Evolutionary conservation across 2,888 invertebrate species (phyloP), one percentile per base, ranked within the genome.

Genomic region (Sarcophaga rosellei): DNA sequence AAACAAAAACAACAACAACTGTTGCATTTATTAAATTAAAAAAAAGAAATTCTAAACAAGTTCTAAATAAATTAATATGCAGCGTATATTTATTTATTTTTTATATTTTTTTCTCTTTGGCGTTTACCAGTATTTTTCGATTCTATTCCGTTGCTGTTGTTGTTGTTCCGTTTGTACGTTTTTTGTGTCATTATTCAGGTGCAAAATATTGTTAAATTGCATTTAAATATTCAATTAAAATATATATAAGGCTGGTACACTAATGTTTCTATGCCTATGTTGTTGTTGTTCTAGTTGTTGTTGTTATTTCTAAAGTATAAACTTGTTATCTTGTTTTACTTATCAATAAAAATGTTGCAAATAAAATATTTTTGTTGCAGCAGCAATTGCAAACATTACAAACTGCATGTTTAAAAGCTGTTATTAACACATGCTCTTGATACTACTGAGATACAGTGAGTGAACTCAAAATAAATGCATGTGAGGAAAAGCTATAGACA

Each of bases 211-310:
- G 84, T 86, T 86, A 86, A 86, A 86, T 84, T 86, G 78, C 84
- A 84, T 86, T 84, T 84, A 86, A 86, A 86, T 86, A 86, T 86
- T 86, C 86, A 86, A 86, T 86, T 86, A 86, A 84, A 81, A 84
- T 69, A 53, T 15, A 47, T 15, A 35, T 83, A 80, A 84, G 65
- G 65, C 70, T 86, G 57, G 81, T 82, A 61, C 57, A 81, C 65
- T 69, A 78, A 78, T 84, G 45, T 44, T 75, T 75, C 72, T 61
- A 45, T 72, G 75, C 77, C 65, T 47, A 47, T 70, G 57, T 11
- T 53, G 21, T 20, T 73, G 65, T 20, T 44, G 12, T 20, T 59
- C 25, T 12, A 47, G 62, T 45, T 72, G n/a, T 12, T 72, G 21
- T 61, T 69, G 53, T 45, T 45, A 17, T 81, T 69, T 74, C 69